A percentile compares a stretch with the other conserved stretches of the same genome.
Evolutionary conservation across 2,888 invertebrate species (phyloP).

Genomic region (Athrips mouffetella): DNA sequence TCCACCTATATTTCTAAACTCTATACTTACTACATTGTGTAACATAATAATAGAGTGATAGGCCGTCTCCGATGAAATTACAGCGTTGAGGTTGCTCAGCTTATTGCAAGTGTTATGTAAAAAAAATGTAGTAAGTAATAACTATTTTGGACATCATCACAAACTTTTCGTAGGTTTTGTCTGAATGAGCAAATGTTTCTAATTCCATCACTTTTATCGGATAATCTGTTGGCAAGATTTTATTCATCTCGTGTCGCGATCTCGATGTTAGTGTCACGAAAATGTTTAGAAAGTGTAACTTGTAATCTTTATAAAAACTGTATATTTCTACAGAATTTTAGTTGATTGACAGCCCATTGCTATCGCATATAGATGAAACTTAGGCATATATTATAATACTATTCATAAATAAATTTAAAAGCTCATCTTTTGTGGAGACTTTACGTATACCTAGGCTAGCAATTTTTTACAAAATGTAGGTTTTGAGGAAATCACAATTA

Average conservation of each 20-base stretch:
- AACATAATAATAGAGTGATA: neutral
- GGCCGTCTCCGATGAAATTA: slow-evolving; percentile 4
- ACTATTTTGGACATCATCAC: neutral
- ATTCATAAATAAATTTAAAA: neutral
- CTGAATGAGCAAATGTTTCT: no score
- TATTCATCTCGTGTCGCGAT: no score
- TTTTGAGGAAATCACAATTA: no score
- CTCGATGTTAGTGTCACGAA: no score
- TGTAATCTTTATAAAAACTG: neutral
- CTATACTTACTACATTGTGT: slow-evolving; percentile 18
- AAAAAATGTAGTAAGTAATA: neutral
- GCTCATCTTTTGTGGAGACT: no score
- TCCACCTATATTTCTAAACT: slow-evolving; percentile 17
- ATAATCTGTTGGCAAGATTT: no score
- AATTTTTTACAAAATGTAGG: no score
- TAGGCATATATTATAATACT: neutral
- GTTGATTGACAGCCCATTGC: neutral
- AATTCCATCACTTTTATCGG: no score
- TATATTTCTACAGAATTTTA: no score
- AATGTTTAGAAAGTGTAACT: no score
- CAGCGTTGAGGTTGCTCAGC: neutral
- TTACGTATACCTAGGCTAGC: no score
- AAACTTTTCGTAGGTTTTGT: no score
- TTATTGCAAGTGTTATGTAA: neutral
- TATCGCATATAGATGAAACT: neutral